phyloP scores from a whole-genome alignment of 2,113 vertebrate genomes.

The Oreocharis arfaki region DNA sequence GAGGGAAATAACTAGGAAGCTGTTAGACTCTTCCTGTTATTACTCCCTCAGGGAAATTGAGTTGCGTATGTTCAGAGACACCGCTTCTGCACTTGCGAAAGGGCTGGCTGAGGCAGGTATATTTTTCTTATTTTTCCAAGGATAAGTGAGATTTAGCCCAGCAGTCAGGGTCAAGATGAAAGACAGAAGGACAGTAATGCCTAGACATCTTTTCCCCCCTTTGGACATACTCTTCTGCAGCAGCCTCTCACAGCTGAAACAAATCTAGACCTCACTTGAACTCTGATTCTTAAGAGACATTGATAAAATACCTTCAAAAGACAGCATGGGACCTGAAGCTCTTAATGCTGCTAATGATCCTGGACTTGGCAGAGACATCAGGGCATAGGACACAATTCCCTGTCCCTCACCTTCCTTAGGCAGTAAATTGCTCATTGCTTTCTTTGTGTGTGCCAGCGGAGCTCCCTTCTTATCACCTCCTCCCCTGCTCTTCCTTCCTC shows the following conservation, averaged over 20 bases:
- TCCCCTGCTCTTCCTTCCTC: not conserved
- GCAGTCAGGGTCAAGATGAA: not conserved
- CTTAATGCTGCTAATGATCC: not conserved
- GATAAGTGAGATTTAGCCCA: not conserved
- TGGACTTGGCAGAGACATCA: not conserved
- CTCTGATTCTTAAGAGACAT: not conserved
- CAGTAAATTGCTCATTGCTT: not conserved
- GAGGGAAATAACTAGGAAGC: not conserved
- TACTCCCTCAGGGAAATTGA: not conserved
- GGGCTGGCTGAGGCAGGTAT: not conserved
- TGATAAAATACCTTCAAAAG: not conserved
- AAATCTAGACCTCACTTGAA: not conserved
- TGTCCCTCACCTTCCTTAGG: not conserved
- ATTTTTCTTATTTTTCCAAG: not conserved
- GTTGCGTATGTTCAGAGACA: not conserved
- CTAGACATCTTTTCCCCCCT: not conserved
- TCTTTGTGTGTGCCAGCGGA: not conserved
- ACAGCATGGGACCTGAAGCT: not conserved
- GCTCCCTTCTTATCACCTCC: not conserved
- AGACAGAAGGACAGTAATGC: not conserved
- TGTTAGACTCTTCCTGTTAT: not conserved
- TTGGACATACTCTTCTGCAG: not conserved
- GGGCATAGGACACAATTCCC: not conserved
- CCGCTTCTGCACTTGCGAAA: fast-evolving
- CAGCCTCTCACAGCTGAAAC: not conserved